These are phyloP conservation scores for Craniophora ligustri DNA, from an alignment of 2,888 invertebrate species.

Conservation along the genomic window DNA sequence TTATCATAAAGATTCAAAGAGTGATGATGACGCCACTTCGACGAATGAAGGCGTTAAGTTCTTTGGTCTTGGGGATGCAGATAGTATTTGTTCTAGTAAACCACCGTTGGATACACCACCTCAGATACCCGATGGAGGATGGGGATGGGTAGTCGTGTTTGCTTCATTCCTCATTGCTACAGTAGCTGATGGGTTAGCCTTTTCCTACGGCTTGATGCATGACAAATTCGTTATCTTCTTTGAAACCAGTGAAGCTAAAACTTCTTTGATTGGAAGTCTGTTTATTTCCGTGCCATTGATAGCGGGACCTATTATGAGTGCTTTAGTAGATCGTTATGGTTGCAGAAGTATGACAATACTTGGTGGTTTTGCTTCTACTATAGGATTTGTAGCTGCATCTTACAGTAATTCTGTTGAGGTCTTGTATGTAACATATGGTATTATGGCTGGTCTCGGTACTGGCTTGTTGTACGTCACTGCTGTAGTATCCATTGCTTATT, in stretches of 20 bases:
- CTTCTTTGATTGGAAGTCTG: conserved; percentile 96
- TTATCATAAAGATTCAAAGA: conserved; percentile 69
- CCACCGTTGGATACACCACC: conserved; percentile 79
- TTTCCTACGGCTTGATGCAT: conserved; percentile 96
- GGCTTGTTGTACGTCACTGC: conserved; percentile 96
- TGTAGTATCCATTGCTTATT: conserved; percentile 96
- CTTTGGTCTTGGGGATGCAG: conserved; percentile 84
- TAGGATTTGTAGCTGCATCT: conserved; percentile 93
- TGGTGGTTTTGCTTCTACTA: conserved; percentile 91
- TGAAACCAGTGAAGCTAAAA: conserved; percentile 93
- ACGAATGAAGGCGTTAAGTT: conserved; percentile 86
- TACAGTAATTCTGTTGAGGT: conserved; percentile 92
- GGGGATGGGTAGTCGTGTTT: conserved; percentile 97
- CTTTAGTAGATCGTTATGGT: conserved; percentile 95
- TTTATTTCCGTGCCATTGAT: conserved; percentile 96
- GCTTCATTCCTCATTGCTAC: conserved; percentile 95
- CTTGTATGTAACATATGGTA: conserved; percentile 94
- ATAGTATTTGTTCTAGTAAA: conserved; percentile 83
- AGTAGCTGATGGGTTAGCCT: conserved; percentile 97
- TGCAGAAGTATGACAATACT: conserved; percentile 93
- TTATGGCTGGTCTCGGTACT: conserved; percentile 95
- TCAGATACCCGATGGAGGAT: conserved; percentile 94
- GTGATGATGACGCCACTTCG: conserved; percentile 80
- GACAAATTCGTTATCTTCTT: conserved; percentile 94
- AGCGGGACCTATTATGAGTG: conserved; percentile 95